phyloP scores from a whole-genome alignment of 64 coral and sea anemone species.

The Actinia equina region DNA sequence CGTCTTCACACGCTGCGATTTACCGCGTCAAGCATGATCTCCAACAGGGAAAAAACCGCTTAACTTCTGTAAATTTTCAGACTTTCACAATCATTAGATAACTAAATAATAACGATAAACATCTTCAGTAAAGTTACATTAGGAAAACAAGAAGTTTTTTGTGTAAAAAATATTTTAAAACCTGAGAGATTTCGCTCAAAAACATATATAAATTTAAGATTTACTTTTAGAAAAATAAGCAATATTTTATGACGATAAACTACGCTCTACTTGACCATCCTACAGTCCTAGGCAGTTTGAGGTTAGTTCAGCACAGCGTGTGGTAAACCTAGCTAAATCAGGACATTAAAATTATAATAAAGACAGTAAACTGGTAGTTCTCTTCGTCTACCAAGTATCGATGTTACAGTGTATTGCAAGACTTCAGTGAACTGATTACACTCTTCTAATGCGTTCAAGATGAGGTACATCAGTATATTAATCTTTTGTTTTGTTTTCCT shows the following conservation, averaged over 20 bases:
- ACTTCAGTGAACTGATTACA: not conserved
- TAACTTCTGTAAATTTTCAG: not conserved
- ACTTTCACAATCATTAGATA: not conserved
- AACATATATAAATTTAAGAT: not conserved
- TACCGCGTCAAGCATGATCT: not conserved
- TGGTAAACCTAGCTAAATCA: not conserved
- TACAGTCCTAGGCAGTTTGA: not conserved
- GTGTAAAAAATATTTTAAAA: not conserved
- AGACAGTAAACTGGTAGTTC: not conserved
- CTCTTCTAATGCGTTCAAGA: not conserved
- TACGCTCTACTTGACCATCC: not conserved
- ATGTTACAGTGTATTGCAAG: not conserved
- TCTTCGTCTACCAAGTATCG: not conserved
- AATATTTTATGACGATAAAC: not conserved
- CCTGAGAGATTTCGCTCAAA: too few relatives aligned
- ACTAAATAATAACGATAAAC: not conserved
- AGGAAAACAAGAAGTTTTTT: not conserved
- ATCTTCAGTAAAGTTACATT: not conserved
- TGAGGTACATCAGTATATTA: not conserved
- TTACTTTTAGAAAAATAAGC: not conserved
- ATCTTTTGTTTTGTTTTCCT: not conserved
- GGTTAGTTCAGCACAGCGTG: not conserved
- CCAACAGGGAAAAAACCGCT: not conserved
- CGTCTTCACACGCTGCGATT: not conserved
- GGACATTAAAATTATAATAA: not conserved